phyloP scores from a whole-genome alignment of 2,113 vertebrate species.

The Picathartes gymnocephalus region DNA sequence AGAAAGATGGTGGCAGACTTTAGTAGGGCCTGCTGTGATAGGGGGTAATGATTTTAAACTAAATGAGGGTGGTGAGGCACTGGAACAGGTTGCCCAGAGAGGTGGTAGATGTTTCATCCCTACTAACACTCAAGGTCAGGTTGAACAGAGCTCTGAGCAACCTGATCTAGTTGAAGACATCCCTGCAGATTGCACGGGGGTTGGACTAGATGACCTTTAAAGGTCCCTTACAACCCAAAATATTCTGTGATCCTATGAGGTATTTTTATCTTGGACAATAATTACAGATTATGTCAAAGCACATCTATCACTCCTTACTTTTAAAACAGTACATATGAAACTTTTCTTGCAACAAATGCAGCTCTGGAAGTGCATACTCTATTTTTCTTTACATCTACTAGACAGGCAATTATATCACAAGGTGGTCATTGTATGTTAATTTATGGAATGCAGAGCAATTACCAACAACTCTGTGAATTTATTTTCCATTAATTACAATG shows the following conservation, averaged over 20 bases:
- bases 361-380: neutral
- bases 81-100: neutral
- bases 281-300: neutral
- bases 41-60: neutral
- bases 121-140: neutral
- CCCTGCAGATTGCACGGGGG: neutral
- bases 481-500: neutral
- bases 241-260: neutral
- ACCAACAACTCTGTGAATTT: neutral
- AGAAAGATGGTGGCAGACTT: neutral
- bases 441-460: neutral
- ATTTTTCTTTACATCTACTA: neutral
- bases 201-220: neutral
- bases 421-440: neutral
- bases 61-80: neutral
- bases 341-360: neutral
- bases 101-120: neutral
- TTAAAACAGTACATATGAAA: neutral
- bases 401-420: neutral
- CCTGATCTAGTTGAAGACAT: neutral
- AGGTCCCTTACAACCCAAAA: neutral
- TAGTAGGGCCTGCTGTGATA: neutral
- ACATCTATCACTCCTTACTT: neutral
- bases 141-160: neutral
- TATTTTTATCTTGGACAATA: neutral